These are phyloP conservation scores for Allacma fusca DNA, from an alignment of 2,888 invertebrate species.

Conservation along the genomic window DNA sequence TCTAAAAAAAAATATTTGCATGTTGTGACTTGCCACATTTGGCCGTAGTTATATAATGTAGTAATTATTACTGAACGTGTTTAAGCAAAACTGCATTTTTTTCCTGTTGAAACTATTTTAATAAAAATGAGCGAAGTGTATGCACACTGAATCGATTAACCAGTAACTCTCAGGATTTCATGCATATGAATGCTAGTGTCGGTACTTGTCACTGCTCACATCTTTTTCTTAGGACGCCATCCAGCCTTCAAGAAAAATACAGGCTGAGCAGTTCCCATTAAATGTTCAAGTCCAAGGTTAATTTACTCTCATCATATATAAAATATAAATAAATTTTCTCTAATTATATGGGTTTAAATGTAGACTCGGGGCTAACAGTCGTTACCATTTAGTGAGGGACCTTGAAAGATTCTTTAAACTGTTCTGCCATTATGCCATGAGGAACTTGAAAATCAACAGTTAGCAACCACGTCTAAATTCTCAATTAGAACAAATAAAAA, in stretches of 20 bases:
- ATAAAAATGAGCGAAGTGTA: no score
- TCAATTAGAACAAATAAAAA: conserved; percentile 33
- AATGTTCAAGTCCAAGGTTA: conserved; percentile 29
- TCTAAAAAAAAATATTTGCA: background rate
- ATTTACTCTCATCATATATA: conserved; percentile 23
- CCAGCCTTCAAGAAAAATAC: background rate
- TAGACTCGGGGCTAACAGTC: background rate
- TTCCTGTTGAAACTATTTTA: no score
- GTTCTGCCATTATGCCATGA: conserved; percentile 13
- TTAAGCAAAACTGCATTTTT: no score
- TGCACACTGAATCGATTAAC: no score
- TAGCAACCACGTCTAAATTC: conserved; percentile 30
- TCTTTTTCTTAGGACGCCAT: no score
- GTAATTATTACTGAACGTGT: no score
- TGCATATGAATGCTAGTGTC: no score
- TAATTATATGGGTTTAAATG: background rate
- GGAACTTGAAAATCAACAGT: conserved; percentile 18
- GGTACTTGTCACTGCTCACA: no score
- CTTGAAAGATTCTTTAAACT: conserved; percentile 14
- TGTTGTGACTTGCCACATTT: no score
- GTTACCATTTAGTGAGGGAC: background rate
- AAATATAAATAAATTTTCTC: conserved; percentile 16
- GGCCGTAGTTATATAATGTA: no score
- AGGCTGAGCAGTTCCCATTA: background rate
- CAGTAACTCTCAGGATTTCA: no score